Evolutionary conservation across 2,888 invertebrate species (phyloP), one percentile per base, ranked within the genome.

Genomic region (Cosmopolites sordidus): DNA sequence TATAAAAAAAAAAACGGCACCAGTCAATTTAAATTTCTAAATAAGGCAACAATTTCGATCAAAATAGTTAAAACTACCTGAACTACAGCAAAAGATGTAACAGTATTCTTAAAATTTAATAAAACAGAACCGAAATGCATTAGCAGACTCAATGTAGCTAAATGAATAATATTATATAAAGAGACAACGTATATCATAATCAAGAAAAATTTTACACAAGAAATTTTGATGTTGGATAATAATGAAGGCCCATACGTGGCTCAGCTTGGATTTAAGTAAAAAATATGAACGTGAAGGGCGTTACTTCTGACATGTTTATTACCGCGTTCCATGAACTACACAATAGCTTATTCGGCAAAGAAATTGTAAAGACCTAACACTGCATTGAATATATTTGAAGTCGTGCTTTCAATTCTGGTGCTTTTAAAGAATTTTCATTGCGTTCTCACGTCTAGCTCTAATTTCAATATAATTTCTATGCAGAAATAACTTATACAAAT

Each of bases 281-380:
- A 50, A 59, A 57, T 55, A 58, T 59, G 57, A 48, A 55, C 49
- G 43, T 40, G 46, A 50, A 51, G 40, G 53, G 49, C 51, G 53
- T 56, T 51, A 51, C 40, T 58, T 59, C 44, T 58, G 58, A 58
- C 59, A 56, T 59, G 56, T 60, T 60, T 60, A 60, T 56, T 51
- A 57, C 58, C 11, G 33, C 33, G 11, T 33, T 33, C 33, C 12
- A 12, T 33, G 33, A 33, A 12, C 33, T 12, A 33, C 33, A 33
- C 33, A 33, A 33, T 33, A 33, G 33, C 33, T 5, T 33, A 33
- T 33, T 33, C 11, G 33, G n/a, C 12, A 33, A n/a, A 12, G 5
- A 2, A 33, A 9, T n/a, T 33, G 5, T 12, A 33, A 27, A 33
- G 33, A 33, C n/a, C n/a, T 33, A 33, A 33, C 33, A 33, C 33